Evolutionary conservation across 2,113 vertebrate genomes (phyloP), one percentile per base, ranked within the genome.

Genomic region (Labeo catla): DNA sequence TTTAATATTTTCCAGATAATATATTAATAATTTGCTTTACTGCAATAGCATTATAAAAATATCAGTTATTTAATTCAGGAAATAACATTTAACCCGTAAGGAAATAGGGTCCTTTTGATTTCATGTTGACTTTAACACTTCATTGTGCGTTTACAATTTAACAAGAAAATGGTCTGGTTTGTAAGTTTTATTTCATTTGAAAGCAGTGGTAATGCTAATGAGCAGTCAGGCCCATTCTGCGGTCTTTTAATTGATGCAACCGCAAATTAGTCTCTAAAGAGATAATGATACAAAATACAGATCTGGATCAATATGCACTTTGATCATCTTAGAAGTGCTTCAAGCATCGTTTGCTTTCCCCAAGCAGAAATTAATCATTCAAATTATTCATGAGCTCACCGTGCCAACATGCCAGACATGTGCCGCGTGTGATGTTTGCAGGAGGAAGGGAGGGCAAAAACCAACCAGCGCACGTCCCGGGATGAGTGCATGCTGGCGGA

Each of bases 251-350:
- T 9, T 49, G 34, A 72, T 2, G 9, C 16, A 21, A 34, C 34
- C 16, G 12, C 66, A 49, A 72, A 72, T 73, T 50, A 76, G 77
- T 57, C 70, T 21, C 28, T 74, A 84, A 82, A 72, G 36, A 72
- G 36, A 76, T 74, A 19, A 72, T 57, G 86, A 66, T 63, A 86
- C 86, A 73, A 85, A 78, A 84, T 59, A 76, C 84, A 81, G 52
- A 76, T 36, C 45, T 23, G 34, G 59, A 77, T 63, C 85, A 77
- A 82, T 81, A 84, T 54, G 50, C 61, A 43, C 80, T 65, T 72
- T 88, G 84, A 88, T 86, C 73, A 66, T 81, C 54, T 61, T 23
- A 9, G 3, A 83, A 59, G 34, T 39, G 15, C 61, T 19, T 43
- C 13, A 28, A 84, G 39, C 72, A n/a, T 52, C 15, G 5, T 3